phyloP scores from a whole-genome alignment of 2,888 invertebrate genomes.

The Theretra japonica region DNA sequence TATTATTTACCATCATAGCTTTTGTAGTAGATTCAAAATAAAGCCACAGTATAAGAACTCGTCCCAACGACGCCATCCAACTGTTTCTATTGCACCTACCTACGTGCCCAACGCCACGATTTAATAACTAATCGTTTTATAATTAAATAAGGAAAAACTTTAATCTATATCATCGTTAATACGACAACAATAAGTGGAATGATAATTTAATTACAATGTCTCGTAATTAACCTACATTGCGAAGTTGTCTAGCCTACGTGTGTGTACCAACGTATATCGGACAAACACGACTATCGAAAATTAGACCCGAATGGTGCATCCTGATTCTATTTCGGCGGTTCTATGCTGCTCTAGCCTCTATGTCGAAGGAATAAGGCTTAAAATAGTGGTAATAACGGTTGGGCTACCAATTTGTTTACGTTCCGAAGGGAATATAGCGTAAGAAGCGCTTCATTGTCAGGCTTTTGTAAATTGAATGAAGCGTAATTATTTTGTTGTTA shows the following conservation, averaged over 20 bases:
- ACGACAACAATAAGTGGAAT: conserved; percentile 41
- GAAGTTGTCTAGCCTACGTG: conserved; percentile 62
- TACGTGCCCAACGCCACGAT: conserved; percentile 43
- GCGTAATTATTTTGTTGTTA: background rate
- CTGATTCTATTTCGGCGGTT: conserved; percentile 36
- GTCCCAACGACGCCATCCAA: background rate
- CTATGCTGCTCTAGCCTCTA: conserved; percentile 25
- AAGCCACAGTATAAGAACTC: background rate
- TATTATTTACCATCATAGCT: background rate
- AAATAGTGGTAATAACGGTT: conserved; percentile 29
- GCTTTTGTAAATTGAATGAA: background rate
- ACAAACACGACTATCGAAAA: conserved; percentile 47
- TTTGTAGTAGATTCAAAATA: background rate
- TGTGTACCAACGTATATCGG: conserved; percentile 47
- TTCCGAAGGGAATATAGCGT: conserved; percentile 11
- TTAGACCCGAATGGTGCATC: conserved; percentile 40
- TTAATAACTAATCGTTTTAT: conserved; percentile 34
- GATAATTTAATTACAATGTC: conserved; percentile 42
- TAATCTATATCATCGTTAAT: conserved; percentile 44
- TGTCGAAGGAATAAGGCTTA: conserved; percentile 32
- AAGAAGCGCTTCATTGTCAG: conserved; percentile 12
- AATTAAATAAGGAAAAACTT: conserved; percentile 52
- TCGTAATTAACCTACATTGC: conserved; percentile 65
- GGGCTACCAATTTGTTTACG: conserved; percentile 14
- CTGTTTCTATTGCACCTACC: conserved; percentile 15